phyloP scores from a whole-genome alignment of 2,113 vertebrate species.

The Pholis gunnellus region DNA sequence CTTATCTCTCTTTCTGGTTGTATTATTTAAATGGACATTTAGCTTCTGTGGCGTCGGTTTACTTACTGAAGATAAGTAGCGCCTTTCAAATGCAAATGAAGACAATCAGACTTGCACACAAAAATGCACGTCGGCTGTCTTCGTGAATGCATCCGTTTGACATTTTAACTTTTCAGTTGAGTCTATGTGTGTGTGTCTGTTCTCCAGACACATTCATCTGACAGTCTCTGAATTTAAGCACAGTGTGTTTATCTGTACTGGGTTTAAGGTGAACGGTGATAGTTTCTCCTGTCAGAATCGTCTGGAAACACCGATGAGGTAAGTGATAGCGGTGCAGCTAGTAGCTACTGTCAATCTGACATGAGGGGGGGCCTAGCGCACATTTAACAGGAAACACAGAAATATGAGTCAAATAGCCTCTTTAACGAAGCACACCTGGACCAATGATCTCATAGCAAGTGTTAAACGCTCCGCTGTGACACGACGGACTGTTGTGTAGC shows the following conservation, averaged over 20 bases:
- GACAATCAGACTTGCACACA: constrained; percentile 5
- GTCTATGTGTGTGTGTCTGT: not conserved
- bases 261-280: not conserved
- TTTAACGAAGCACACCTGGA: not conserved
- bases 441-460: not conserved
- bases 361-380: not conserved
- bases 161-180: not conserved
- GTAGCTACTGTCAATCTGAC: not conserved
- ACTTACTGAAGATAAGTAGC: constrained; percentile 43
- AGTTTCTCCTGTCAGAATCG: not conserved
- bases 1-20: constrained; percentile 23
- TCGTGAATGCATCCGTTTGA: constrained; percentile 38
- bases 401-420: not conserved
- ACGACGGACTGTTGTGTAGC: not conserved
- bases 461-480: not conserved
- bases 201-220: not conserved
- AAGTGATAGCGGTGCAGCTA: not conserved
- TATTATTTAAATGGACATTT: constrained; percentile 52
- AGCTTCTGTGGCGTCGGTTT: constrained; percentile 36
- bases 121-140: constrained; percentile 9
- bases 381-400: not conserved
- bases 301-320: not conserved
- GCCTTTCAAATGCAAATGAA: constrained; percentile 61
- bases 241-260: not conserved
- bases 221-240: not conserved